Evolutionary conservation across 37 sponge, comb jelly and placozoan genomes (phyloP), one percentile per base, ranked within the genome.

Genomic region (Amphimedon queenslandica): DNA sequence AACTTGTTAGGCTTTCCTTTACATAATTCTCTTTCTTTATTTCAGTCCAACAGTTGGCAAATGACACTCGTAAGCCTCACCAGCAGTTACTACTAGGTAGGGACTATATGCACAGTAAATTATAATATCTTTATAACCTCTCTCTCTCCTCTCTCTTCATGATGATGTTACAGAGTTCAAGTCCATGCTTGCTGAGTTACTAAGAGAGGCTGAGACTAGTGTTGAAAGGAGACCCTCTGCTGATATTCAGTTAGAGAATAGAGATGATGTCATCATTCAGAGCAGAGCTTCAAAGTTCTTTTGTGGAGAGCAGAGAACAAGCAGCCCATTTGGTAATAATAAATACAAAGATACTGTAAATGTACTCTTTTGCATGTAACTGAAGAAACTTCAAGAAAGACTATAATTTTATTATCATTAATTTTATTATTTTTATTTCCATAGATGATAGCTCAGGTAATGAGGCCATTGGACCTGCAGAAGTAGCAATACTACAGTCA

Each of bases 281-380:
- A 69, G 82, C 25, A 61, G 83, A 33, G 64, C 60, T 6, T 84
- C 92, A 1, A 67, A 73, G n/a, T n/a, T n/a, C n/a, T n/a, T n/a
- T n/a, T n/a, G n/a, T n/a, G n/a, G n/a, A n/a, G n/a, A n/a, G n/a
- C 86, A 83, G 32, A 66, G 96, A 33, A 77, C 78, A 31, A 67
- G 58, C 31, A 88, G 89, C 23, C 96, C 96, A 21, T 95, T 95
- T 75, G 79, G 89, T 88, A n/a, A 73, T 84, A 29, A 58, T 42
- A n/a, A 3, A 43, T 28, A 20, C 16, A 16, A 6, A n/a, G n/a
- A n/a, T n/a, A n/a, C n/a, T n/a, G n/a, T n/a, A n/a, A n/a, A n/a
- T n/a, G n/a, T n/a, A n/a, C n/a, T n/a, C n/a, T n/a, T n/a, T n/a
- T n/a, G n/a, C n/a, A n/a, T n/a, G n/a, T n/a, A n/a, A n/a, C n/a